Evolutionary conservation across 2,888 invertebrate species (phyloP).

Genomic region (Acanthosoma haemorrhoidale): DNA sequence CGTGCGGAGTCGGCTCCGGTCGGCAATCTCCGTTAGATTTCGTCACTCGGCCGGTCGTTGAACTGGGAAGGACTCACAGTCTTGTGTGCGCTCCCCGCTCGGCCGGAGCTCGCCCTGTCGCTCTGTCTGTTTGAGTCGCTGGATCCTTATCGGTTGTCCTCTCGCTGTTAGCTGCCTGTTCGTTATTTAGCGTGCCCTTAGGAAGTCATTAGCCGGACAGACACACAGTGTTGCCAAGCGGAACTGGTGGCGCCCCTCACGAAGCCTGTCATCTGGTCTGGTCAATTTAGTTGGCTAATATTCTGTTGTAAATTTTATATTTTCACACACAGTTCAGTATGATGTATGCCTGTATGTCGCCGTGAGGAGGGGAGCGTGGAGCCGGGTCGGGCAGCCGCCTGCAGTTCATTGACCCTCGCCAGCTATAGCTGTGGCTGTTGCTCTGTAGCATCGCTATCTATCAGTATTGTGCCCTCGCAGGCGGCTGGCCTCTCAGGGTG

Average conservation of each 20-base stretch:
- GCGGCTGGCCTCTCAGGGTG: background rate
- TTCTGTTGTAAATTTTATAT: constrained; percentile 25
- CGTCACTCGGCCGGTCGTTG: constrained; percentile 38
- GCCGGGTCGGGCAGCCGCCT: too few relatives aligned
- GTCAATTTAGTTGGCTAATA: constrained; percentile 11
- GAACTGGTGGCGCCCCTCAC: too few relatives aligned
- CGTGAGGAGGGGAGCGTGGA: background rate
- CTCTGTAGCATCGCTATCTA: background rate
- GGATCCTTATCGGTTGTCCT: background rate
- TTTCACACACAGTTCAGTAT: background rate
- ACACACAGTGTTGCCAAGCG: too few relatives aligned
- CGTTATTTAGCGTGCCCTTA: too few relatives aligned
- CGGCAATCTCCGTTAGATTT: constrained; percentile 35
- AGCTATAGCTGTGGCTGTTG: background rate
- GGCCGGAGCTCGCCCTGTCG: constrained; percentile 5
- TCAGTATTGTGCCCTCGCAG: background rate
- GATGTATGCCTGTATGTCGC: background rate
- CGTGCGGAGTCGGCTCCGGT: constrained; percentile 29
- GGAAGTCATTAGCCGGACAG: too few relatives aligned
- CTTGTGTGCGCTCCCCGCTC: constrained; percentile 35
- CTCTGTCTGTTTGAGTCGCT: background rate
- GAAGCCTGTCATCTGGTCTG: constrained; percentile 26
- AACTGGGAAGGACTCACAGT: constrained; percentile 38
- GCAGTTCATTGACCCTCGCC: background rate
- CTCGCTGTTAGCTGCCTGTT: background rate